Evolutionary conservation across 2,888 invertebrate genomes (phyloP).

Genomic region (Tyria jacobaeae): DNA sequence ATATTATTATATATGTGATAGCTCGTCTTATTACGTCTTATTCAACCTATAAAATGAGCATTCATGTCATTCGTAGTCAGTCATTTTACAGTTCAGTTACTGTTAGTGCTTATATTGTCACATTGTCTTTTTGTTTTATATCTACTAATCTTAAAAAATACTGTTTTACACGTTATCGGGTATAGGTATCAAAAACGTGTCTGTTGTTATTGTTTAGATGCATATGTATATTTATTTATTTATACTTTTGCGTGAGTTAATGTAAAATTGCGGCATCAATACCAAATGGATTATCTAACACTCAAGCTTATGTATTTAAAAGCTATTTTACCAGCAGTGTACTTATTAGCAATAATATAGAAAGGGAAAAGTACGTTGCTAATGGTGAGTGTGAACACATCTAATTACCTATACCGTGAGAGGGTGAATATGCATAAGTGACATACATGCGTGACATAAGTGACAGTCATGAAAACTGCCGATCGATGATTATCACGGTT

Average conservation of each 20-base stretch:
- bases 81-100: not conserved
- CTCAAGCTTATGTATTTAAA: not conserved
- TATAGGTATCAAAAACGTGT: too few species aligned
- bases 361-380: too few species aligned
- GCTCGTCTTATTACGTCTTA: not conserved
- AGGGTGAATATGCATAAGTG: not conserved
- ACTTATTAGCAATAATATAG: too few species aligned
- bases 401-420: not conserved
- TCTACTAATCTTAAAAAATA: not conserved
- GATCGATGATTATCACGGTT: not conserved
- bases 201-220: too few species aligned
- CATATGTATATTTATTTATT: not conserved
- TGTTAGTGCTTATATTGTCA: not conserved
- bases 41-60: not conserved
- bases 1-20: not conserved
- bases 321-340: too few species aligned
- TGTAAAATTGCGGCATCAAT: not conserved
- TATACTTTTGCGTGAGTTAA: not conserved
- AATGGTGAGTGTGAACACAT: too few species aligned
- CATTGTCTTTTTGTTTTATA: slow-evolving; percentile 1
- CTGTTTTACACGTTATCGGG: not conserved
- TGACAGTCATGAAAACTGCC: not conserved
- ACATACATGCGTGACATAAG: not conserved
- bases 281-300: not conserved
- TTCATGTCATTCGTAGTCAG: too few species aligned